Conservation (phyloP, 2,888 invertebrate genomes). For the Xiphydria camelus region DNA sequence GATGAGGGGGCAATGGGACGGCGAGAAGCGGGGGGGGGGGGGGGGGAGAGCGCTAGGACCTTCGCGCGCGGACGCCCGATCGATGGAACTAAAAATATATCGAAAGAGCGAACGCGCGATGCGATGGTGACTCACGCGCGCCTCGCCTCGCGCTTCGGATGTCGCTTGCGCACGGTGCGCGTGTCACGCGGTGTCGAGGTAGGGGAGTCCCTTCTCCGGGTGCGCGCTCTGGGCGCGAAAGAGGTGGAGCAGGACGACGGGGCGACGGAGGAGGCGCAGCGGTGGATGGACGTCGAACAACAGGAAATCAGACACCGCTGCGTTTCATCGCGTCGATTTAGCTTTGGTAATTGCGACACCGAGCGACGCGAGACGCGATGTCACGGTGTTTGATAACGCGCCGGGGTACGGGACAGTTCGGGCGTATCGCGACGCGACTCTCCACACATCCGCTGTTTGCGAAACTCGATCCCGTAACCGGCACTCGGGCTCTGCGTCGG, state of each 20-base stretch:
- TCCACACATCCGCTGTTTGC: conserved; percentile 44
- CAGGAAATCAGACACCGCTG: conserved; percentile 40
- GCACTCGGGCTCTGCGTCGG: too few species aligned
- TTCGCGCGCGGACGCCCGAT: conserved; percentile 6
- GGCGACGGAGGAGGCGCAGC: too few species aligned
- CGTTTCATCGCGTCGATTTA: conserved; percentile 8
- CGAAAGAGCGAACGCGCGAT: conserved; percentile 12
- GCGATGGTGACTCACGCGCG: conserved; percentile 16
- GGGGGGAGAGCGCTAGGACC: not conserved
- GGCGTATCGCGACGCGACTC: conserved; percentile 37
- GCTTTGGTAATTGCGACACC: conserved; percentile 41
- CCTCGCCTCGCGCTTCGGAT: too few species aligned
- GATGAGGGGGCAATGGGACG: conserved; percentile 12
- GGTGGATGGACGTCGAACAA: conserved; percentile 30
- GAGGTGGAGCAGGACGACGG: too few species aligned
- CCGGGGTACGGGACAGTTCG: conserved; percentile 40
- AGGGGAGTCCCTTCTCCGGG: too few species aligned
- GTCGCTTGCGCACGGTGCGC: too few species aligned
- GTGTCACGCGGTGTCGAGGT: conserved; percentile 21
- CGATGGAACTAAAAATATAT: conserved; percentile 24
- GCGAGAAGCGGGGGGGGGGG: conserved; percentile 8
- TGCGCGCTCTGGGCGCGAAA: too few species aligned
- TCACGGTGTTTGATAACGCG: conserved; percentile 30
- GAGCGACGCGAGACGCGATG: conserved; percentile 6
- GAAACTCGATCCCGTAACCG: too few species aligned